phyloP scores from a whole-genome alignment of 2,797 vertebrate species.

The Tokudaia tokunoshimensis region DNA sequence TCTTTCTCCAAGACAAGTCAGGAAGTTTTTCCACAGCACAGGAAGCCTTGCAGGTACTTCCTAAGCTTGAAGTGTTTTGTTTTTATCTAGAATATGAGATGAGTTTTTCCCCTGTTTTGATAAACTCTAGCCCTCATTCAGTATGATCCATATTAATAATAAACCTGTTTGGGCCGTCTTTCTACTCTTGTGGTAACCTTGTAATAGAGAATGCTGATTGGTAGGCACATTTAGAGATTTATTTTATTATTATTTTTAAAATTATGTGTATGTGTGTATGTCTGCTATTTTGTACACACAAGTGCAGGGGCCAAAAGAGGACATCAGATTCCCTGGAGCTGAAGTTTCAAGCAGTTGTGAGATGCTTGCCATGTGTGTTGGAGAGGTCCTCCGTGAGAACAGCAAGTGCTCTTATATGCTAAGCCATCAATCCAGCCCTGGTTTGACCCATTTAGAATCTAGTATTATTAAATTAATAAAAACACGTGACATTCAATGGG shows the following conservation, averaged over 20 bases:
- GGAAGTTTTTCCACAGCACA: not conserved
- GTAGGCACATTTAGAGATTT: not conserved
- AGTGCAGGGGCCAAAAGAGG: not conserved
- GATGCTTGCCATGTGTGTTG: not conserved
- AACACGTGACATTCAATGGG: not conserved
- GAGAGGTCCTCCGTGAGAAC: not conserved
- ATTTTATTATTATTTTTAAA: not conserved
- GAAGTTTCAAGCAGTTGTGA: not conserved
- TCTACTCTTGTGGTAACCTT: not conserved
- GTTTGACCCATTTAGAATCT: not conserved
- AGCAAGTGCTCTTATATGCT: not conserved
- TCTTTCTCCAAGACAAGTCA: not conserved
- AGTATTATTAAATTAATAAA: conserved; percentile 25
- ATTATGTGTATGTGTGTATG: not conserved
- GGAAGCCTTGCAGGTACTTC: not conserved
- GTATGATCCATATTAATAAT: not conserved
- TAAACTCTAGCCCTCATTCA: not conserved
- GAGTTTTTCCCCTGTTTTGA: not conserved
- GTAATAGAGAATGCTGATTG: not conserved
- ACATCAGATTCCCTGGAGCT: not conserved
- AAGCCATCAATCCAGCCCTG: not conserved
- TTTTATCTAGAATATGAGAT: not conserved
- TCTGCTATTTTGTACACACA: not conserved
- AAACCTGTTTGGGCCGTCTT: not conserved
- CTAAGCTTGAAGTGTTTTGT: not conserved